phyloP scores from a whole-genome alignment of 2,113 vertebrate species.

The Carettochelys insculpta region DNA sequence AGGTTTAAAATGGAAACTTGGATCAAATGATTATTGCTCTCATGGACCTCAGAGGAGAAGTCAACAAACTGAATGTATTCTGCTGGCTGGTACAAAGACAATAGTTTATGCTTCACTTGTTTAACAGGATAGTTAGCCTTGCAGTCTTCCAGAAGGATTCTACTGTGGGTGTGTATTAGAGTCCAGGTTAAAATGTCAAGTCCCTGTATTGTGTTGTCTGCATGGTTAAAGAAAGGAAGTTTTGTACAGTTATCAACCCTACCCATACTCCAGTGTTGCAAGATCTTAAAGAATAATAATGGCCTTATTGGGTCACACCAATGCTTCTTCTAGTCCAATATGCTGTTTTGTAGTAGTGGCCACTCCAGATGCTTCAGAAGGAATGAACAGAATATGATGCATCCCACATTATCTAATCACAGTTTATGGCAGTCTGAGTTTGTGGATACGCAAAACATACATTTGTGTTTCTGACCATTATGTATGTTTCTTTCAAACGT shows the following conservation, averaged over 20 bases:
- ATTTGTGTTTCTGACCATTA: not conserved
- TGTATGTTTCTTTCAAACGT: not conserved
- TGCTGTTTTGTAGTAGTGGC: not conserved
- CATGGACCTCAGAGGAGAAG: not conserved
- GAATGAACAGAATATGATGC: not conserved
- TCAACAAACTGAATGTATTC: not conserved
- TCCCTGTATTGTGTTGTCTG: conserved; percentile 7
- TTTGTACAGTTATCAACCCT: conserved; percentile 38
- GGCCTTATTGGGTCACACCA: not conserved
- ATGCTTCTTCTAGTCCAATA: not conserved
- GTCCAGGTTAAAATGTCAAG: conserved; percentile 26
- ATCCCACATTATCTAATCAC: not conserved
- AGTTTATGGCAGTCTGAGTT: not conserved
- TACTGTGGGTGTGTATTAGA: not conserved
- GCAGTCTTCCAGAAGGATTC: not conserved
- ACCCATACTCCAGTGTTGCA: not conserved
- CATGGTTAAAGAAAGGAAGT: not conserved
- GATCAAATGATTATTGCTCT: not conserved
- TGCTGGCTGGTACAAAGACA: not conserved
- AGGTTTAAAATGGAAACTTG: conserved; percentile 25
- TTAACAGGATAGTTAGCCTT: no score
- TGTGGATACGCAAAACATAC: not conserved
- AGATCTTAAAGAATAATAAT: not conserved
- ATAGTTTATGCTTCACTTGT: no score
- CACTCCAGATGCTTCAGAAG: not conserved